Evolutionary conservation across 1,140 invertebrate species (phyloP), one percentile per base, ranked within the genome.

Genomic region (Gryllus bimaculatus): DNA sequence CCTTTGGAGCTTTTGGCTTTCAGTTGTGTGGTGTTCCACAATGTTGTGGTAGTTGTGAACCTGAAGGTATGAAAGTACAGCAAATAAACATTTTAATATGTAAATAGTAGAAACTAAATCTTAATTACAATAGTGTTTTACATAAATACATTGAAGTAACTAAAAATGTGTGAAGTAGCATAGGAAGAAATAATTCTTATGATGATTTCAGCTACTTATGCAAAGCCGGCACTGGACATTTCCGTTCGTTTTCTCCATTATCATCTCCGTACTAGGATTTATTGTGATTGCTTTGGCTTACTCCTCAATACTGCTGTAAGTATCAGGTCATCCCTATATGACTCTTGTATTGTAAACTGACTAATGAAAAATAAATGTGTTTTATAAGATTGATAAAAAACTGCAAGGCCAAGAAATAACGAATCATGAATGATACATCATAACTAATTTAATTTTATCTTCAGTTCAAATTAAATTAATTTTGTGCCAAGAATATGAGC

Each of bases 221-320:
- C 87, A 90, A 80, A 90, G 91, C 48, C 89, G 88, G 77, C 92
- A 91, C 84, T 90, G 92, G 82, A 92, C 89, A 2, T 81, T 86
- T 77, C 85, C 89, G 48, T 90, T 92, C 81, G 79, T 20, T 20
- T 77, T 86, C 0, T 88, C 89, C 26, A 83, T 91, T 5, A 13
- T 90, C 8, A 81, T 90, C 20, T 92, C 92, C 0, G 85, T 92
- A 81, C 47, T 92, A 2, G 82, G 85, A 12, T 93, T 92, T 82
- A 83, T 92, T 5, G 76, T 82, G n/a, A 86, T 90, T 75, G 88
- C 90, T 13, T 82, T 89, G 10, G 73, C 88, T 8, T 93, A 92
- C 54, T 13, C 10, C 84, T 90, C 91, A 15, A 82, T 87, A 13
- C 80, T 92, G 47, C 82, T 88, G 91, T 92, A 85, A 90, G 90